These are phyloP conservation scores for Brachionus angularis DNA, from an alignment of 1,140 invertebrate genomes.

Conservation along the genomic window DNA sequence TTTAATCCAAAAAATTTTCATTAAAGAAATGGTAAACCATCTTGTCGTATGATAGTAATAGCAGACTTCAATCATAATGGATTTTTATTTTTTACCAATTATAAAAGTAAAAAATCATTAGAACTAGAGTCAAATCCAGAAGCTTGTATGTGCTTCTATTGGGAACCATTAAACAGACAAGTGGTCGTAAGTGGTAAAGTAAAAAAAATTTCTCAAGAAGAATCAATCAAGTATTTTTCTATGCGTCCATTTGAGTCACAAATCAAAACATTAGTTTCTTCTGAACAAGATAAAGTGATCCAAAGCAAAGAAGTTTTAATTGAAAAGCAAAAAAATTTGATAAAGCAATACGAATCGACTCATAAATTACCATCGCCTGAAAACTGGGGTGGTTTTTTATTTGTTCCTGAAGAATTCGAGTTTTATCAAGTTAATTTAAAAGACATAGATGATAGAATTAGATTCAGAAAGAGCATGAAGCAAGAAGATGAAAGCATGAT, in stretches of 20 bases:
- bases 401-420: constrained; percentile 35
- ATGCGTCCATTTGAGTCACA: background rate
- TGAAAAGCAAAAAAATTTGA: background rate
- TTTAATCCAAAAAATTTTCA: too few species aligned
- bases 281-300: constrained; percentile 20
- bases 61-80: background rate
- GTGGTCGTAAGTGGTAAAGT: background rate
- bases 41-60: constrained; percentile 27
- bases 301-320: constrained; percentile 18
- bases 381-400: background rate
- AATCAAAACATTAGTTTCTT: background rate
- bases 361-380: background rate
- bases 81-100: constrained; percentile 31
- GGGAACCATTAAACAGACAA: constrained; percentile 36
- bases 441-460: constrained; percentile 19
- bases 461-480: constrained; percentile 7
- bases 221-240: constrained; percentile 11
- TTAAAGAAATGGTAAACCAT: constrained; percentile 12
- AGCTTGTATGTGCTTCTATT: constrained; percentile 15
- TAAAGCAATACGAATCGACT: background rate
- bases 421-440: constrained; percentile 32
- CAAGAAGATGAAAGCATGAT: background rate
- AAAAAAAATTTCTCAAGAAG: constrained; percentile 9
- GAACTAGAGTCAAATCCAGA: background rate
- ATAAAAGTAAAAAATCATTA: constrained; percentile 14